Base-by-base conservation (phyloP, 2,888 invertebrate genomes). In the Palloptera scutellata region DNA sequence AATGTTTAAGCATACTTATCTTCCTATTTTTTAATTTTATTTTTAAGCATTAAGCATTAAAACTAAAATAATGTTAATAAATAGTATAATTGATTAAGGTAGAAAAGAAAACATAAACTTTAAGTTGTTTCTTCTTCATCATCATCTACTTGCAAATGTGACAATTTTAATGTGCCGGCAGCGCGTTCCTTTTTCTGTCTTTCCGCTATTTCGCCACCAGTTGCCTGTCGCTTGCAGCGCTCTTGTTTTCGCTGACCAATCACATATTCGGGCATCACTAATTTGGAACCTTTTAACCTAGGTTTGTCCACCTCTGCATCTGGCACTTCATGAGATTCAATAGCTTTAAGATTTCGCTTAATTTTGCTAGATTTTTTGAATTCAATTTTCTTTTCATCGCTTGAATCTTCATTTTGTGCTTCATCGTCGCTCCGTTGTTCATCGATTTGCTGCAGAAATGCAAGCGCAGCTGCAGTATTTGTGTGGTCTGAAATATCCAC, bases 201-300 rank as follows among this genome's bases (percentile, higher is more conserved):
- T 71, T 81, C 83, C 19, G 75, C 77, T 30, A 30, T 6, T 30
- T 30, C 30, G 2, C 3, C 30, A 30, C 30, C 30, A 1, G 64
- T 70, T 60, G 73, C 76, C 11, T 19, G 30, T 19, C 64, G 75
- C 30, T 54, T 60, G 9, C 66, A 70, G 64, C 86, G 76, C 86
- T 88, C 73, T 86, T 87, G 60, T 83, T 85, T 74, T 88, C 88
- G 73, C 88, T 87, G 79, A 0, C 94, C 94, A 67, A 94, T 89
- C 15, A 92, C 89, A 87, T 94, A 94, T 78, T 94, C 94, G 0
- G 94, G 94, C 91, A 94, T 91, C 0, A 93, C 85, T 55, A 92
- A 80, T 84, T 92, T 94, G 66, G 89, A 90, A 70, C 88, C 89
- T 77, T 88, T 88, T 75, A 91, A 89, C 61, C 88, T 84, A 6